Evolutionary conservation across 2,113 vertebrate species (phyloP).

Genomic region (Narcine bancroftii): DNA sequence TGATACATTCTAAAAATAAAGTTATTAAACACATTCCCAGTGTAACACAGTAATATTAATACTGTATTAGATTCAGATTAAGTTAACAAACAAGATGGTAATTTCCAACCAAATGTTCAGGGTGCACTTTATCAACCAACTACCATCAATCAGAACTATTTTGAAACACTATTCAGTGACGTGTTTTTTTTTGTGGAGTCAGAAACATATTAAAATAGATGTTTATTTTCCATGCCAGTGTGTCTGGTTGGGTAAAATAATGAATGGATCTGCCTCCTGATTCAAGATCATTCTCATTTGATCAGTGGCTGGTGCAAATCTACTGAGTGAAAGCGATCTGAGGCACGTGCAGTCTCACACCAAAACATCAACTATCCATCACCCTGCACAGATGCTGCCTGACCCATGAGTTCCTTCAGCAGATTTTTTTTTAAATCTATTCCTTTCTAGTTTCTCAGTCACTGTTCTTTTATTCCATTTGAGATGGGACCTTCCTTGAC

Average conservation of each 20-base stretch:
- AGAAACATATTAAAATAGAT: background rate
- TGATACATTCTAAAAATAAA: background rate
- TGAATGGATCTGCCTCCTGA: background rate
- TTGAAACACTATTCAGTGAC: background rate
- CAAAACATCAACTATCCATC: no score
- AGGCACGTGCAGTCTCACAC: no score
- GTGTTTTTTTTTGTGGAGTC: background rate
- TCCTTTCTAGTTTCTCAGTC: background rate
- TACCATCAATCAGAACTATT: background rate
- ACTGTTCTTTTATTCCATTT: background rate
- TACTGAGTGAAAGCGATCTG: background rate
- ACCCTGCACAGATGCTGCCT: no score
- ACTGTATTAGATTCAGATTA: conserved; percentile 21
- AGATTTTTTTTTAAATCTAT: no score
- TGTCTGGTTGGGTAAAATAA: background rate
- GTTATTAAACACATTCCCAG: conserved; percentile 25
- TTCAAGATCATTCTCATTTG: background rate
- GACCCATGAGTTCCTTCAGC: no score
- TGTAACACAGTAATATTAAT: background rate
- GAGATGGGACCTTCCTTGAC: background rate
- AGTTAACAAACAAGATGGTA: background rate
- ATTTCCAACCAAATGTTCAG: conserved; percentile 18
- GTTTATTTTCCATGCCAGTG: background rate
- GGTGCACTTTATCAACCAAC: background rate
- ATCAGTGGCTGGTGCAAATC: background rate